Evolutionary conservation across 1,140 invertebrate species (phyloP), one percentile per base, ranked within the genome.

Genomic region (Maniola jurtina): DNA sequence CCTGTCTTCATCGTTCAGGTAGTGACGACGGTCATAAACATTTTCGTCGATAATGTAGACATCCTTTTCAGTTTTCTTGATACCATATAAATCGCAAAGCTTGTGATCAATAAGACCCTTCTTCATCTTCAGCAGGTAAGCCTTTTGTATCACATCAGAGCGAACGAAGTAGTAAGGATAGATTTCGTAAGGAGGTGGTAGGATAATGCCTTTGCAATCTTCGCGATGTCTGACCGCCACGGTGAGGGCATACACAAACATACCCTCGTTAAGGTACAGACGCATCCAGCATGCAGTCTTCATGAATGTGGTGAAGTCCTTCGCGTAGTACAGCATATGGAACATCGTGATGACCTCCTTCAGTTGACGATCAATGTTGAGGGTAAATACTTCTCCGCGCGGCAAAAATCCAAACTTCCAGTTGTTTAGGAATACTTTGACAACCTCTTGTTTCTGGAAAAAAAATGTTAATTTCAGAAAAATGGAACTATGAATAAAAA

Each of bases 151-250:
- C 2, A 93, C 92, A 67, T 92, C 90, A 9, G 77, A 88, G 70
- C 93, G 92, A 70, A 95, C 93, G 90, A 93, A 93, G 76, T 91
- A 92, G 79, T 93, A 92, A 25, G 95, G 95, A 62, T 93, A 92
- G n/a, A 95, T 90, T 84, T 95, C 95, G 70, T 94, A 95, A 6
- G 94, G 91, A 35, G 94, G 92, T 1, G 95, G 94, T 4, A 95
- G 75, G 5, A 92, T 82, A 16, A 95, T 84, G 33, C 91, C 92
- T 54, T 92, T 91, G 76, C 92, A 93, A 70, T 95, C 94, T 3
- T 87, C 80, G 50, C 94, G 91, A 70, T 95, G 93, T 70, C 93
- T 75, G 6, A 95, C 79, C 0, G 94, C 93, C 4, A 93, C 85
- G 9, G 91, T 92, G 1, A 94, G 81, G 13, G 93, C 92, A 61